phyloP scores from a whole-genome alignment of 2,888 invertebrate genomes.

The Bedellia somnulentella region DNA sequence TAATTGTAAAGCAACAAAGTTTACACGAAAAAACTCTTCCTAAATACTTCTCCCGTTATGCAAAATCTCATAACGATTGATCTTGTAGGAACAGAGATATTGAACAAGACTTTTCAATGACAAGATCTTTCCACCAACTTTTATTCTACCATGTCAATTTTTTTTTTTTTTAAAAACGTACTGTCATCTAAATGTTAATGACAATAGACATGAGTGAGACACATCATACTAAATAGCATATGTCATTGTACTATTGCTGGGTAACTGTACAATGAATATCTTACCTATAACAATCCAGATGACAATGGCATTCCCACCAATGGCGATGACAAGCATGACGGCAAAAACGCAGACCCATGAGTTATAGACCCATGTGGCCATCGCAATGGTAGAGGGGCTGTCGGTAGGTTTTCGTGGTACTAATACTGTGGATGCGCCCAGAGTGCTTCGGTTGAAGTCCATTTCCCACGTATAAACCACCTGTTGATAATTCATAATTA shows the following conservation, averaged over 20 bases:
- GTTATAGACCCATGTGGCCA: slow-evolving; percentile 67
- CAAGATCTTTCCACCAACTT: too few species aligned
- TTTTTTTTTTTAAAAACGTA: too few species aligned
- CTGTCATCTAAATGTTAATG: too few species aligned
- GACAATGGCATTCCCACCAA: slow-evolving; percentile 86
- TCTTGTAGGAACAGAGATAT: too few species aligned
- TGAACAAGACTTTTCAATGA: too few species aligned
- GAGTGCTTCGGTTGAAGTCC: slow-evolving; percentile 47
- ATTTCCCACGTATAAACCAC: slow-evolving; percentile 54
- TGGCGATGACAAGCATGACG: slow-evolving; percentile 76
- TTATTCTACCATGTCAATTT: too few species aligned
- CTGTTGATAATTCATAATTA: slow-evolving; percentile 16
- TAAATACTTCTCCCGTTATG: too few species aligned
- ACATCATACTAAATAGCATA: not conserved
- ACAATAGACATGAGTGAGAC: too few species aligned
- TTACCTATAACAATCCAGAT: slow-evolving; percentile 91
- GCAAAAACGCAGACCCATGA: slow-evolving; percentile 77
- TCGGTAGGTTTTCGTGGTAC: slow-evolving; percentile 30
- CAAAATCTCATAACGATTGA: too few species aligned
- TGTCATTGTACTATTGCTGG: not conserved
- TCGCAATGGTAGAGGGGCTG: slow-evolving; percentile 20
- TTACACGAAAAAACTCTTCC: too few species aligned
- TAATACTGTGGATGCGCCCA: slow-evolving; percentile 39
- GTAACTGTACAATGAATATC: not conserved
- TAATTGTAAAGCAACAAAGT: too few species aligned